Evolutionary conservation across 2,797 vertebrate genomes (phyloP).

Genomic region (Tapirus indicus): DNA sequence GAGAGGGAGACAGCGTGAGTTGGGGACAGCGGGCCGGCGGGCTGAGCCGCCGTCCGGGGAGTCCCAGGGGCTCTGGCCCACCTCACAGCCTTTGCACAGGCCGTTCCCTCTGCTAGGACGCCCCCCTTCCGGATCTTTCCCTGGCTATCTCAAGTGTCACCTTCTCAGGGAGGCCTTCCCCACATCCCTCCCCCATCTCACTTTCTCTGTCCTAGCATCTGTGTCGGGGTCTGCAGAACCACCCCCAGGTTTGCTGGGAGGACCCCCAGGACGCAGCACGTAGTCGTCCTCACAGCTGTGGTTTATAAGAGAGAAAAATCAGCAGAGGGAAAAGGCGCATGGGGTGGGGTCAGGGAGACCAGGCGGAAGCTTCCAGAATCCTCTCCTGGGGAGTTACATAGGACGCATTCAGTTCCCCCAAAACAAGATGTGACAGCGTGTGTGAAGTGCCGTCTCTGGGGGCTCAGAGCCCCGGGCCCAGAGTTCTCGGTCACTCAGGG

Average conservation of each 20-base stretch:
- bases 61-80: accelerated
- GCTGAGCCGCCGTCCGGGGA: background rate
- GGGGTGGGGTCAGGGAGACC: accelerated
- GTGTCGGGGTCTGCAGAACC: accelerated
- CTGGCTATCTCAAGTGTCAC: accelerated
- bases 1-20: conserved; percentile 94
- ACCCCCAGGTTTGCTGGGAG: background rate
- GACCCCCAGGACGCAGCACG: no score
- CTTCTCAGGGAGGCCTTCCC: background rate
- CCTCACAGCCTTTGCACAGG: accelerated
- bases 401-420: background rate
- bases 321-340: background rate
- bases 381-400: background rate
- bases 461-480: background rate
- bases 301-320: background rate
- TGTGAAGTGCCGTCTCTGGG: background rate
- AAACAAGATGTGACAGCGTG: accelerated
- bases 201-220: background rate
- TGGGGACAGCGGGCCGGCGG: accelerated
- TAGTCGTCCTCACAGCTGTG: no score
- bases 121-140: background rate
- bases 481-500: background rate
- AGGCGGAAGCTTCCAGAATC: background rate
- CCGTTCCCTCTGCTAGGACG: background rate
- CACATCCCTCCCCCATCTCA: no score